phyloP scores from a whole-genome alignment of 35 echinoderm and acorn worm species.

The Chiridota heheva region DNA sequence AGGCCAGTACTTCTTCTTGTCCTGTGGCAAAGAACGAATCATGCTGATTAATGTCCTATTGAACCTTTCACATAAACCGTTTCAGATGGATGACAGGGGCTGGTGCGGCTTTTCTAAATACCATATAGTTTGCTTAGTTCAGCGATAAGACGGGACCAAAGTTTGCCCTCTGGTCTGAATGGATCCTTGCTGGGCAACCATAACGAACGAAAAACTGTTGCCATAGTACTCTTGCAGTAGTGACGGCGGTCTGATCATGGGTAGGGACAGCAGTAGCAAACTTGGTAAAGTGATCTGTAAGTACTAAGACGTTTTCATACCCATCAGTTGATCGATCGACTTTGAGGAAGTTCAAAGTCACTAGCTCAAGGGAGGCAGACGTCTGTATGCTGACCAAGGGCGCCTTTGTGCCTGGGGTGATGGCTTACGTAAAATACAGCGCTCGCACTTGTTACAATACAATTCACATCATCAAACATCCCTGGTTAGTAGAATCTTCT shows the following conservation, averaged over 20 bases:
- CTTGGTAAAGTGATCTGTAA: constrained; percentile 72
- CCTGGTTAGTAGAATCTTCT: constrained; percentile 32
- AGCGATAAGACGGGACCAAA: constrained; percentile 39
- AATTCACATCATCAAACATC: constrained; percentile 22
- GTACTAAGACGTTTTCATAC: constrained; percentile 60
- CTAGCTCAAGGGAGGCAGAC: constrained; percentile 47
- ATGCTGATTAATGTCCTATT: too few species aligned
- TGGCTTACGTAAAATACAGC: constrained; percentile 33
- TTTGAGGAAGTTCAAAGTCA: constrained; percentile 34
- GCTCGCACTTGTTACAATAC: constrained; percentile 7
- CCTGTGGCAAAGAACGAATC: too few species aligned
- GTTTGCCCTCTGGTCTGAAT: constrained; percentile 54
- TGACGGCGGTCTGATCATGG: constrained; percentile 47
- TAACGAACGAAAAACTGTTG: constrained; percentile 34
- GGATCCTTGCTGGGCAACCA: constrained; percentile 40
- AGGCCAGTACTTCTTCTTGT: too few species aligned
- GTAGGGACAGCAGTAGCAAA: constrained; percentile 48
- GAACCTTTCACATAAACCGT: not conserved
- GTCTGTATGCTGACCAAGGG: constrained; percentile 35
- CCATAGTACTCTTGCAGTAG: constrained; percentile 51
- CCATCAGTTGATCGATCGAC: constrained; percentile 42
- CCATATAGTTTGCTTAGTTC: constrained; percentile 31
- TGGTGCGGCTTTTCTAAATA: not conserved
- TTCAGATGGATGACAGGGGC: not conserved
- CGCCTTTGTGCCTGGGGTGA: not conserved